Evolutionary conservation across 2,888 invertebrate genomes (phyloP), one percentile per base, ranked within the genome.

Genomic region (Brenthis hecate): DNA sequence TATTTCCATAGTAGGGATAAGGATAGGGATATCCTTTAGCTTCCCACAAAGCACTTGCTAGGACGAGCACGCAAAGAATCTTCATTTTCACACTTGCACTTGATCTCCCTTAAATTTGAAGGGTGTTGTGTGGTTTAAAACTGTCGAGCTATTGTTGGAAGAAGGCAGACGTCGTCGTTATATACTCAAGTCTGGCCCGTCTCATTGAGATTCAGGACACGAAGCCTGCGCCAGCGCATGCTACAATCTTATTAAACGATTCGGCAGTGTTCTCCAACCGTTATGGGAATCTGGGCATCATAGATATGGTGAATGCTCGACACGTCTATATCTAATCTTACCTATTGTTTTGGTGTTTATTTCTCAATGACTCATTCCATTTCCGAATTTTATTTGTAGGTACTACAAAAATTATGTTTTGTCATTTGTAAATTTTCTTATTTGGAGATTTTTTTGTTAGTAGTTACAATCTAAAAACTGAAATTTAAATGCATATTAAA

Each of bases 191-290:
- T 77, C 80, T 76, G 83, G 74, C 84, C 74, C 86, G 84, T 83
- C 82, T 89, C 77, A 91, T 92, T 91, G 85, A 80, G 85, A 92
- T 91, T 79, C 92, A 77, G 65, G 57, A 57, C 92, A 88, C 89
- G 91, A 67, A 74, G 80, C 76, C 75, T 81, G 87, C 85, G 86
- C 81, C 82, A 76, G 83, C 82, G 81, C 80, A 75, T 76, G 76
- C 77, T 76, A 77, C 73, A 76, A 75, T 78, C 81, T 82, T 81
- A 86, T 85, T 84, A 84, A 86, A 81, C 83, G 80, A 82, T 84
- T 85, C 83, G 84, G 77, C 82, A 80, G 81, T 82, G 77, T 76
- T 82, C 80, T 80, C 84, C 85, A 80, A 88, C 90, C 88, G 91
- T 90, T 90, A 90, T 81, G 74, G 81, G 80, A 83, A 80, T 82